phyloP scores from a whole-genome alignment of 2,797 vertebrate species.

The Paguma larvata region DNA sequence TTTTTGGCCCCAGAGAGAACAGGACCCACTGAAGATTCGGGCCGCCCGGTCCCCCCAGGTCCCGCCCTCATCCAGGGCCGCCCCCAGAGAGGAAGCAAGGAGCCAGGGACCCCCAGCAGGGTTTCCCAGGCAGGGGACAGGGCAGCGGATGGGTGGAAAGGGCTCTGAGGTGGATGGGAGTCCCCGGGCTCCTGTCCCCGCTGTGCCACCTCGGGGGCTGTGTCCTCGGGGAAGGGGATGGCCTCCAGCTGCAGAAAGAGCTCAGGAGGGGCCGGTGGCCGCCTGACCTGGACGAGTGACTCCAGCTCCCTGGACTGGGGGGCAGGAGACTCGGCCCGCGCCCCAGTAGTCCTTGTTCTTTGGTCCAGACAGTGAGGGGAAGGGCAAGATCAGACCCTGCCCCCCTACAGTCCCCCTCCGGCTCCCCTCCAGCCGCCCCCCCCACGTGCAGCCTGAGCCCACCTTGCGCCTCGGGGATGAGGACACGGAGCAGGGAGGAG shows the following conservation, averaged over 20 bases:
- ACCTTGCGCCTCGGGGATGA: not conserved
- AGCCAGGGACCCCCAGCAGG: not conserved
- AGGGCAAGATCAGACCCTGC: not conserved
- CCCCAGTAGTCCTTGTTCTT: not conserved
- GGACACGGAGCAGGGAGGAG: not conserved
- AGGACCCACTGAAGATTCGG: not conserved
- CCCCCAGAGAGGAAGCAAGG: conserved; percentile 18
- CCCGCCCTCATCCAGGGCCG: not conserved
- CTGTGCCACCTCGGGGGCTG: not conserved
- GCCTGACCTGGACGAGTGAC: not conserved
- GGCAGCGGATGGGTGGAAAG: not conserved
- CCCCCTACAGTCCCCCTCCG: not conserved
- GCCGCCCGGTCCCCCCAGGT: fast-evolving
- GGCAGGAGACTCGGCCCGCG: not conserved
- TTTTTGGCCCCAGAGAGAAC: not conserved
- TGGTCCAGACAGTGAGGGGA: not conserved
- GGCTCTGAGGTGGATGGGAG: not conserved
- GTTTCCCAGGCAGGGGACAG: not conserved
- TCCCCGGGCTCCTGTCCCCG: not conserved
- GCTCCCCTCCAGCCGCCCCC: not conserved
- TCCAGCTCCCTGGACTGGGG: not conserved
- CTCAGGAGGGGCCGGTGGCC: not conserved
- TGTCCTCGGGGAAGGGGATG: not conserved
- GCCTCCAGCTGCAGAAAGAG: not conserved
- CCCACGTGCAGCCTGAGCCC: not conserved